Percentiles rank a stretch among this genome's conserved stretches.
Evolutionary conservation across 2,797 vertebrate species (phyloP).

Genomic region (Pseudomugil gertrudae): DNA sequence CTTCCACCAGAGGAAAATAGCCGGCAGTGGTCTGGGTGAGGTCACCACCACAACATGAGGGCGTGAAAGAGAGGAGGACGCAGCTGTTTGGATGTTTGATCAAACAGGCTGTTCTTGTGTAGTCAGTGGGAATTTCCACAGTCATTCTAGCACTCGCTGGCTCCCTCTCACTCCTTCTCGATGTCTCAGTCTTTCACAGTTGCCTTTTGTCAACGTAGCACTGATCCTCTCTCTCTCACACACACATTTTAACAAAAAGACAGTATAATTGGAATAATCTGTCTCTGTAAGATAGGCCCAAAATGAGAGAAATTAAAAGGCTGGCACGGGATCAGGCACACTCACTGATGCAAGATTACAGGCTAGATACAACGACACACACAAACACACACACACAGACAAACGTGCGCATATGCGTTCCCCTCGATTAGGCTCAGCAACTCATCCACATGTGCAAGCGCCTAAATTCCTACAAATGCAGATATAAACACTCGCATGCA

Average conservation of each 20-base stretch:
- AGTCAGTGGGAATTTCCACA: constrained; percentile 79
- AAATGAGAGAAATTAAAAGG: constrained; percentile 71
- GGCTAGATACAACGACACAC: constrained; percentile 51
- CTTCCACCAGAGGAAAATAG: constrained; percentile 51
- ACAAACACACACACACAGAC: constrained; percentile 12
- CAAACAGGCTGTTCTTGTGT: constrained; percentile 63
- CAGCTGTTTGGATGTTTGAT: constrained; percentile 68
- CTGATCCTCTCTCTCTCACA: constrained; percentile 21
- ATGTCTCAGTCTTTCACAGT: constrained; percentile 61
- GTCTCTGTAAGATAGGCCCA: constrained; percentile 54
- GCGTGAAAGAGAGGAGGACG: constrained; percentile 51
- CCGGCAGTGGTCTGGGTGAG: constrained; percentile 59
- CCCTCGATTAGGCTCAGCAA: constrained; percentile 36
- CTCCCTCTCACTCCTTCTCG: constrained; percentile 57
- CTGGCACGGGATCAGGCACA: constrained; percentile 58
- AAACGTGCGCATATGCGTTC: constrained; percentile 23
- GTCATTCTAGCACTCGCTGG: constrained; percentile 61
- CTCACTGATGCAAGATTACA: constrained; percentile 70
- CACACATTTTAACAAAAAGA: constrained; percentile 41
- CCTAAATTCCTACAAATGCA: constrained; percentile 33
- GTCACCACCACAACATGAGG: constrained; percentile 59
- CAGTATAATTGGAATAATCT: constrained; percentile 72
- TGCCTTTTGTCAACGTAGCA: constrained; percentile 54
- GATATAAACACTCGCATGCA: constrained; percentile 13
- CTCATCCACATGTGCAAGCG: constrained; percentile 44